Base-by-base conservation (phyloP, 2,888 invertebrate species). In the Odontocolon sp. region DNA sequence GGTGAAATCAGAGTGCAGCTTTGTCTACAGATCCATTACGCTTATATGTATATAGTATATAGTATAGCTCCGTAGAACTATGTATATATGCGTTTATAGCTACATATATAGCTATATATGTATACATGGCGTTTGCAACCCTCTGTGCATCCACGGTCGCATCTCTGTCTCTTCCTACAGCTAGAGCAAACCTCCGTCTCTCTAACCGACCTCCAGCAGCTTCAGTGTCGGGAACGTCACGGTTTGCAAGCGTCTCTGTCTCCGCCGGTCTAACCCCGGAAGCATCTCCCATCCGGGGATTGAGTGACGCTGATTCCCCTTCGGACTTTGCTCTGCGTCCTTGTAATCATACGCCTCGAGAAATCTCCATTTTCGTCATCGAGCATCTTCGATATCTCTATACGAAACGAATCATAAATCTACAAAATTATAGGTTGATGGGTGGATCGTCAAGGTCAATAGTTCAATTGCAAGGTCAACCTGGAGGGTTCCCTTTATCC, bases 1-100 rank as follows among this genome's bases (percentile, higher is more conserved):
- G 68, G 50, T 28, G 57, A 77, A 77, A 68, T 72, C 77, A 68
- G 68, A 63, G 71, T 59, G 50, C 47, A 76, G 71, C 63, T 67
- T 71, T 63, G 76, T 68, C 54, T 57, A 57, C 61, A 52, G 63
- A 68, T 68, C 50, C 63, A 72, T 77, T 77, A 68, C 57, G 2
- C 26, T 52, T 40, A 26, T 33, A 33, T 52, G 40, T 50, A 45
- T 33, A 54, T 28, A 0, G 16, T 42, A 28, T 42, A 57, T 18
- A 9, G n/a, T n/a, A n/a, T n/a, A n/a, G n/a, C n/a, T n/a, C n/a
- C n/a, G n/a, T n/a, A n/a, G n/a, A 23, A 59, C 14, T 54, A 54
- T 36, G 50, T 36, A 67, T 16, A n/a, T 52, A 21, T 28, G 42
- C 9, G 33, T 64, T 33, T 40, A 47, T 36, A 26, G 31, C 61